These are phyloP conservation scores for Heptranchias perlo DNA, from an alignment of 2,113 vertebrate species.

Conservation along the genomic window DNA sequence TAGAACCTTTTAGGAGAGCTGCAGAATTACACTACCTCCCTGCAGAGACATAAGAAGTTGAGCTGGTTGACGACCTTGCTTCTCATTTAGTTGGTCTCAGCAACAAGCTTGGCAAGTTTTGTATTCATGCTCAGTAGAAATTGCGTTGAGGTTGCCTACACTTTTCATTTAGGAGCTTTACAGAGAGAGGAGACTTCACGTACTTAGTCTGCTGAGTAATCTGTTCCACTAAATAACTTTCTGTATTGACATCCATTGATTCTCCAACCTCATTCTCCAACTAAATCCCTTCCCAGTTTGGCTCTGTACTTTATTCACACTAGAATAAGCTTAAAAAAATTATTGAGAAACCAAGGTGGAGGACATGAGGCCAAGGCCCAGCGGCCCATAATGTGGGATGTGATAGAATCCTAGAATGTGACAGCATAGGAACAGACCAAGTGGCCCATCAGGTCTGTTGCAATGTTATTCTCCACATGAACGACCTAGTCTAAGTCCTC, in stretches of 20 bases:
- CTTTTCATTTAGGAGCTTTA: not conserved
- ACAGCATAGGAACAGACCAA: too few species aligned
- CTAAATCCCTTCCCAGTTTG: not conserved
- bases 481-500: not conserved
- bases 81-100: not conserved
- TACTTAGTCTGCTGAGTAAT: not conserved
- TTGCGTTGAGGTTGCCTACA: not conserved
- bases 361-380: not conserved
- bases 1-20: not conserved
- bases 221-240: not conserved
- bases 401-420: not conserved
- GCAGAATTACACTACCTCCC: not conserved
- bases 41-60: not conserved
- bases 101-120: too few species aligned
- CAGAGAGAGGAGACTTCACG: not conserved
- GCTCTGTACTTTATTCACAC: not conserved
- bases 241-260: not conserved
- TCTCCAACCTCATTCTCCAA: not conserved
- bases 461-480: not conserved
- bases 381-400: not conserved
- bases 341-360: not conserved
- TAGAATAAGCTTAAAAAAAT: not conserved
- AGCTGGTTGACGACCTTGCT: not conserved
- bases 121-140: not conserved
- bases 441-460: too few species aligned